Evolutionary conservation across 2,797 vertebrate genomes (phyloP).

Genomic region (Typhlichthys eigenmanni): DNA sequence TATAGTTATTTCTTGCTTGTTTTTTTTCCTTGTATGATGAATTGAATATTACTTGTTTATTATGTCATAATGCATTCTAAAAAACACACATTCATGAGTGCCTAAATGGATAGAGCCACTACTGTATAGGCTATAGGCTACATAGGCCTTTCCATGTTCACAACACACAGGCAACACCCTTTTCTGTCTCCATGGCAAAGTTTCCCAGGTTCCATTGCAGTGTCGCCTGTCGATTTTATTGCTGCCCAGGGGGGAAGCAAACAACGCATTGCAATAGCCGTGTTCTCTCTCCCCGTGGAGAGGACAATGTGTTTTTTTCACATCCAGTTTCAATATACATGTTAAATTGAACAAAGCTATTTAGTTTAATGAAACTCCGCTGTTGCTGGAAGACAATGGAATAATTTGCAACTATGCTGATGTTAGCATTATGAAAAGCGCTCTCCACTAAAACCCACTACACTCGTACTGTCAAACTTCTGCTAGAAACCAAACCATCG

Average conservation of each 20-base stretch:
- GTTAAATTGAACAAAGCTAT: not conserved
- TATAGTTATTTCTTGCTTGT: no score
- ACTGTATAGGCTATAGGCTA: not conserved
- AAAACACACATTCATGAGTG: not conserved
- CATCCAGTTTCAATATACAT: not conserved
- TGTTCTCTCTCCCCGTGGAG: not conserved
- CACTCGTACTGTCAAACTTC: not conserved
- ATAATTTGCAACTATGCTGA: conserved; percentile 31
- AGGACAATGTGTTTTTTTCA: not conserved
- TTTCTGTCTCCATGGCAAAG: conserved; percentile 80
- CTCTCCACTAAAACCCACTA: not conserved
- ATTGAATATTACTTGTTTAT: no score
- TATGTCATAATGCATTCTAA: not conserved
- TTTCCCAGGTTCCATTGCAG: conserved; percentile 73
- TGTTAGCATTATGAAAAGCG: conserved; percentile 26
- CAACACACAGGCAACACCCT: conserved; percentile 58
- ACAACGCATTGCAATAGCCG: conserved; percentile 6
- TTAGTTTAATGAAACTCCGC: not conserved
- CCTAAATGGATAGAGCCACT: conserved; percentile 24
- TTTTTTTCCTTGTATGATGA: no score
- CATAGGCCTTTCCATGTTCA: conserved; percentile 1
- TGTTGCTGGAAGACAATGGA: conserved; percentile 3
- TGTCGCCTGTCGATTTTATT: conserved; percentile 51
- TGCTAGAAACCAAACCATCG: no score
- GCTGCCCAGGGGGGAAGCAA: conserved; percentile 14